Evolutionary conservation across 1,140 invertebrate genomes (phyloP).

Genomic region (Telenomus remus): DNA sequence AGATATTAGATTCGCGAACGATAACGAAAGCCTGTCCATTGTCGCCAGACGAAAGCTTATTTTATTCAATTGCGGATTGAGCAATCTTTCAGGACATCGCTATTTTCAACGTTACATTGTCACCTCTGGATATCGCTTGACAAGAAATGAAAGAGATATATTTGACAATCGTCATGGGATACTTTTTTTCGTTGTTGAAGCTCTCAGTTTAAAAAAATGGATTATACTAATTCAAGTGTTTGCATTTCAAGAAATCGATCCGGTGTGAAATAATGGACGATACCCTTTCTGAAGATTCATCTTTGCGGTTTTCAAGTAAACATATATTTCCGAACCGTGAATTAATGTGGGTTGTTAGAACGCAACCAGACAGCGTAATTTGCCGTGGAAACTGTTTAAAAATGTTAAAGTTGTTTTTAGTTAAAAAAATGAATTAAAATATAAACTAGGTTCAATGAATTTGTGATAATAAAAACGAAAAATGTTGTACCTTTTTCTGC

Average conservation of each 20-base stretch:
- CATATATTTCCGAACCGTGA: too few species aligned
- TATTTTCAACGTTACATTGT: constrained; percentile 37
- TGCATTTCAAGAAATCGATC: not conserved
- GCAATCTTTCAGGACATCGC: constrained; percentile 45
- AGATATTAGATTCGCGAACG: constrained; percentile 49
- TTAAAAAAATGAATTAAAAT: too few species aligned
- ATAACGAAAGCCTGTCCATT: constrained; percentile 44
- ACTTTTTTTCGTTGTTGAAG: not conserved
- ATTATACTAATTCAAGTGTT: constrained; percentile 23
- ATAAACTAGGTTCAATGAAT: too few species aligned
- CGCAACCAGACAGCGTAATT: too few species aligned
- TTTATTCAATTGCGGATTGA: constrained; percentile 51
- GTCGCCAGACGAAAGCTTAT: constrained; percentile 40
- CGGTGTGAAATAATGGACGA: not conserved
- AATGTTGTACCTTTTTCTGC: too few species aligned
- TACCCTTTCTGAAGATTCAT: too few species aligned
- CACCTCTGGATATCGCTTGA: constrained; percentile 19
- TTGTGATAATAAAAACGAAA: too few species aligned
- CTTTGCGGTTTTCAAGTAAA: too few species aligned
- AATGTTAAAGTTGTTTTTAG: too few species aligned
- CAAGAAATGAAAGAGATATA: constrained; percentile 34
- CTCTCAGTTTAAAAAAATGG: not conserved
- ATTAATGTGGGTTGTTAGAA: too few species aligned
- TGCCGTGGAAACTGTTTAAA: too few species aligned
- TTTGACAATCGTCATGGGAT: constrained; percentile 24